Evolutionary conservation across 2,888 invertebrate species (phyloP).

Genomic region (Drosophila niveifrons): DNA sequence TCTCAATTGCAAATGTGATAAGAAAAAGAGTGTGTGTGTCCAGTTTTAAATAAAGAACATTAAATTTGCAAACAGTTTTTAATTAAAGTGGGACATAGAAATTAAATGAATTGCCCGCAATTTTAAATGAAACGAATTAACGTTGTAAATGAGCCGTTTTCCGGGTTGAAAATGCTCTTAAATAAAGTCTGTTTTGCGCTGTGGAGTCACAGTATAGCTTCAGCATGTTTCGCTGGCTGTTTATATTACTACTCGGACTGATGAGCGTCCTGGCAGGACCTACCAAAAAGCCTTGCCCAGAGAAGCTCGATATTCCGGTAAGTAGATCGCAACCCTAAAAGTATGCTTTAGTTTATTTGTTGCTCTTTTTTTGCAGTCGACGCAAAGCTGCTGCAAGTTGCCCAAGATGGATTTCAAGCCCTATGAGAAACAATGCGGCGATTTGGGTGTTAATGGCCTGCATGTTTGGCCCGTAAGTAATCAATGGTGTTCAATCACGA

Average conservation of each 20-base stretch:
- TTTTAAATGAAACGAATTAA: slow-evolving; percentile 3
- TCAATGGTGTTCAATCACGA: no score
- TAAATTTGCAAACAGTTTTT: not conserved
- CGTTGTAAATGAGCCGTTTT: slow-evolving; percentile 1
- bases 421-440: slow-evolving; percentile 5
- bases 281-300: not conserved
- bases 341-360: slow-evolving; percentile 1
- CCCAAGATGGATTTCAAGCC: not conserved
- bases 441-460: not conserved
- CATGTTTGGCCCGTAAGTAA: slow-evolving; percentile 26
- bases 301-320: slow-evolving; percentile 21
- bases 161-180: not conserved
- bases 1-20: slow-evolving; percentile 38
- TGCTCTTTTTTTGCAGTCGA: slow-evolving; percentile 4
- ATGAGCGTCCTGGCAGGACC: slow-evolving; percentile 4
- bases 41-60: slow-evolving; percentile 12
- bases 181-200: not conserved
- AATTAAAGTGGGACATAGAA: not conserved
- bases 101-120: slow-evolving; percentile 1
- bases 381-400: slow-evolving; percentile 13
- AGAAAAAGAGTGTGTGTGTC: slow-evolving; percentile 19
- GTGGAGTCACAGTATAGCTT: slow-evolving; percentile 1
- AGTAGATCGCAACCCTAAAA: slow-evolving; percentile 11
- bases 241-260: not conserved
- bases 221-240: slow-evolving; percentile 5